A percentile compares a stretch with the other conserved stretches of the same genome.
phyloP scores from a whole-genome alignment of 2,113 vertebrate species.

The Stegostoma tigrinum region DNA sequence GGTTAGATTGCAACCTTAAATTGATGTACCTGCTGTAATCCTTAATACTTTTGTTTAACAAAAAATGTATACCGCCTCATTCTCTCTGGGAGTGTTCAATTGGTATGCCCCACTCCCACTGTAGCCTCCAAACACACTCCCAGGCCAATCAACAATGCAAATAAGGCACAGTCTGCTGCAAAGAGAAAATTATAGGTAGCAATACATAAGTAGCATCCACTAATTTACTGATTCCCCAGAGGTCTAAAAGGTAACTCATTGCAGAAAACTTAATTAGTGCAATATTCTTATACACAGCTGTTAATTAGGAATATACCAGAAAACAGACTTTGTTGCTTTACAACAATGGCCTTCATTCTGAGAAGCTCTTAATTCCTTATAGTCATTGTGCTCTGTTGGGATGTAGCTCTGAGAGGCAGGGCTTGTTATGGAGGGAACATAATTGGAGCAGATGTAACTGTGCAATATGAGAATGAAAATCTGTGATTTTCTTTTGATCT shows the following conservation, averaged over 20 bases:
- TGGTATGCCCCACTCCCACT: neutral
- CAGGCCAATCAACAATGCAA: neutral
- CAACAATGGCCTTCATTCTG: too few species aligned
- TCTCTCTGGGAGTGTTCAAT: neutral
- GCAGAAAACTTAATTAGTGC: slow-evolving; percentile 13
- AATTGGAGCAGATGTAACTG: neutral
- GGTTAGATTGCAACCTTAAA: too few species aligned
- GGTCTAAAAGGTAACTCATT: neutral
- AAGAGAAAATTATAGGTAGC: neutral
- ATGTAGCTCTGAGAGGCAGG: neutral
- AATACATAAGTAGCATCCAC: neutral
- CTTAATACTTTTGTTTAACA: neutral
- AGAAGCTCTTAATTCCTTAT: neutral
- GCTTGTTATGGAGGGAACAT: neutral
- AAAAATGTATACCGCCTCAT: neutral
- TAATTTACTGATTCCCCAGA: neutral
- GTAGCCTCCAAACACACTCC: neutral
- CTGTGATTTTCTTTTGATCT: neutral
- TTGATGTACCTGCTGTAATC: neutral
- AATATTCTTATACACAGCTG: slow-evolving; percentile 14
- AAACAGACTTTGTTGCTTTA: slow-evolving; percentile 10
- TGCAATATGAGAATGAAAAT: neutral
- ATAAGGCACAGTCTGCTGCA: neutral
- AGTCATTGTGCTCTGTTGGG: neutral
- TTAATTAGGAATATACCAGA: slow-evolving; percentile 24